Conservation (phyloP, 2,797 vertebrate species). For the Anguilla obscura region DNA sequence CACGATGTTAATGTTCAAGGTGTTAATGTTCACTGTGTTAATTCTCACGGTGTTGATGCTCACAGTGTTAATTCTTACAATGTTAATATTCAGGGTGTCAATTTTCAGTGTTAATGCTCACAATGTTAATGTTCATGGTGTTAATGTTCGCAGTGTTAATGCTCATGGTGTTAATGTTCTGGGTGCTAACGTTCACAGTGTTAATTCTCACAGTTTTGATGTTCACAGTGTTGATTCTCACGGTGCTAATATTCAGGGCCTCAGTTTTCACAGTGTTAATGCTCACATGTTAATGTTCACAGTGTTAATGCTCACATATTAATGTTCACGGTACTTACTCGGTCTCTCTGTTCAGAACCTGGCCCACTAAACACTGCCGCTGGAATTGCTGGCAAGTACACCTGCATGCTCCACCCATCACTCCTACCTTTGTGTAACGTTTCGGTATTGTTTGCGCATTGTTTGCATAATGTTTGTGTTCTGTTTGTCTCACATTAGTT, state of each 20-base stretch:
- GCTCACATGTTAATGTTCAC: neutral
- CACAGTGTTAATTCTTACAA: neutral
- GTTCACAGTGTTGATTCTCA: neutral
- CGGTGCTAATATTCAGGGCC: neutral
- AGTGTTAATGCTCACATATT: neutral
- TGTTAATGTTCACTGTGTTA: neutral
- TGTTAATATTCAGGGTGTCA: neutral
- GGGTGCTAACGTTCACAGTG: no score
- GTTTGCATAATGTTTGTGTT: neutral
- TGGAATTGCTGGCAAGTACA: constrained; percentile 86
- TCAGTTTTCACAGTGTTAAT: no score
- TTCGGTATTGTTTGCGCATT: neutral
- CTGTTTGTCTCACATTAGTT: neutral
- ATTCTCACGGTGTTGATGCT: neutral
- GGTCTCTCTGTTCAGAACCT: constrained; percentile 83
- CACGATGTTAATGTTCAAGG: neutral
- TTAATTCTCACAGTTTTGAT: no score
- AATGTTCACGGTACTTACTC: constrained; percentile 58
- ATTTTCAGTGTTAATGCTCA: neutral
- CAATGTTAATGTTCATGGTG: neutral
- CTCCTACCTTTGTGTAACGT: neutral
- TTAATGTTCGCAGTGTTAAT: constrained; percentile 39
- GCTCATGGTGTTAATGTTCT: no score
- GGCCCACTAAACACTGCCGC: constrained; percentile 85
- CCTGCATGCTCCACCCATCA: neutral